Conservation (phyloP, 2,113 vertebrate species). For the Epinephelus lanceolatus region DNA sequence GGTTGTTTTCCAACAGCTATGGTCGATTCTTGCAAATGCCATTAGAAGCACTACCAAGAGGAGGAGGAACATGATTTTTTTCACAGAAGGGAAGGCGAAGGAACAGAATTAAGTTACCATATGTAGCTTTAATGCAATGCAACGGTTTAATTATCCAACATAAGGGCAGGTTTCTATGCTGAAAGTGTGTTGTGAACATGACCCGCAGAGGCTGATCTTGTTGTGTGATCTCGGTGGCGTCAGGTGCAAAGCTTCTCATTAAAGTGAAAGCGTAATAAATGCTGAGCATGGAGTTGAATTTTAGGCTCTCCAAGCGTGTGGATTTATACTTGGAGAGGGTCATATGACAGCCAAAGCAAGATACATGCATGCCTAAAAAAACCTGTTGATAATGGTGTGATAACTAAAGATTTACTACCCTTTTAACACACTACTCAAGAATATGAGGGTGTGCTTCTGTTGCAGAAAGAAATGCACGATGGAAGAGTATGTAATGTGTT, state of each 20-base stretch:
- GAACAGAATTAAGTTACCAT: no score
- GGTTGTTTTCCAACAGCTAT: no score
- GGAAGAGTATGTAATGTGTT: not conserved
- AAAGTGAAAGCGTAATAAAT: slow-evolving; percentile 14
- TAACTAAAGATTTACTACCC: slow-evolving; percentile 7
- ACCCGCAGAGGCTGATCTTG: not conserved
- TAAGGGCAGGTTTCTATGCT: not conserved
- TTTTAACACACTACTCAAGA: not conserved
- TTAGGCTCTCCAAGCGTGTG: not conserved
- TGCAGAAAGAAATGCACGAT: no score
- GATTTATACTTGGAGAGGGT: not conserved
- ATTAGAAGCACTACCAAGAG: no score
- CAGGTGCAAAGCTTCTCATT: slow-evolving; percentile 12
- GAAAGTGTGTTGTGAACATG: slow-evolving; percentile 8
- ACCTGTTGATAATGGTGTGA: not conserved
- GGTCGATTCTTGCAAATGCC: no score
- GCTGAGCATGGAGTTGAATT: not conserved
- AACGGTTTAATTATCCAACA: not conserved
- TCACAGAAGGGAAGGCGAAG: no score
- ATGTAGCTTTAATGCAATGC: not conserved
- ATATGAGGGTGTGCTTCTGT: not conserved
- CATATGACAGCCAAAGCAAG: not conserved
- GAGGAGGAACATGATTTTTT: no score
- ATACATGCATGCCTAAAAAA: not conserved
- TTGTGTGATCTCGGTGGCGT: slow-evolving; percentile 3